Evolutionary conservation across 1,140 invertebrate species (phyloP).

Genomic region (Trichonephila inaurata): DNA sequence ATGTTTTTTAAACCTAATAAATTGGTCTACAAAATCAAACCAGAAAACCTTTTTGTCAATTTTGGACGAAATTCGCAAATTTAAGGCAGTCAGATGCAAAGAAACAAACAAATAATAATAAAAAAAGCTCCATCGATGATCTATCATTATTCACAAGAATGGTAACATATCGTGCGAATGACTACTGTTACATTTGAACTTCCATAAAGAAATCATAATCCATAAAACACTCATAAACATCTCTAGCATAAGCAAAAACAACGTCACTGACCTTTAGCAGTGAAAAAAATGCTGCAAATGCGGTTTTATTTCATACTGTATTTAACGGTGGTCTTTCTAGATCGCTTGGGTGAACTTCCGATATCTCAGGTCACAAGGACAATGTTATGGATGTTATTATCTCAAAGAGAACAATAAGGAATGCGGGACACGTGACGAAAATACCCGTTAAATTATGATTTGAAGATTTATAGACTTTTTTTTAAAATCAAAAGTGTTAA

Average conservation of each 20-base stretch:
- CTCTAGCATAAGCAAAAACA: neutral
- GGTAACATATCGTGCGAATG: no score
- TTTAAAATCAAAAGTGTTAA: neutral
- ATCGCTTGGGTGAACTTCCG: neutral
- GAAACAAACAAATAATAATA: no score
- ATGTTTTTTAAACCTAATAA: no score
- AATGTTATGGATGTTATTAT: neutral
- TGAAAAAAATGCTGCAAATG: neutral
- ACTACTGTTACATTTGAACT: no score
- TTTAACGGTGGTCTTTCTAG: neutral
- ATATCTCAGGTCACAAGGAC: neutral
- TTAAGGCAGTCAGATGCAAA: no score
- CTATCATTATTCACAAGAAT: no score
- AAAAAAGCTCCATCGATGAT: no score
- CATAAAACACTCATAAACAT: no score
- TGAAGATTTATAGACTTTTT: neutral
- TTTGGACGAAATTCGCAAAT: no score
- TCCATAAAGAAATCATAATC: no score
- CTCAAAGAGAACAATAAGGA: neutral
- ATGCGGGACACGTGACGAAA: neutral
- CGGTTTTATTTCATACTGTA: neutral
- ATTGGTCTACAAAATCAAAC: no score
- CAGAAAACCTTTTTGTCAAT: no score
- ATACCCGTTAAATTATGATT: neutral
- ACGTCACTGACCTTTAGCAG: neutral